These are phyloP conservation scores for Cantharis lateralis DNA, from an alignment of 2,888 invertebrate genomes.

Conservation along the genomic window DNA sequence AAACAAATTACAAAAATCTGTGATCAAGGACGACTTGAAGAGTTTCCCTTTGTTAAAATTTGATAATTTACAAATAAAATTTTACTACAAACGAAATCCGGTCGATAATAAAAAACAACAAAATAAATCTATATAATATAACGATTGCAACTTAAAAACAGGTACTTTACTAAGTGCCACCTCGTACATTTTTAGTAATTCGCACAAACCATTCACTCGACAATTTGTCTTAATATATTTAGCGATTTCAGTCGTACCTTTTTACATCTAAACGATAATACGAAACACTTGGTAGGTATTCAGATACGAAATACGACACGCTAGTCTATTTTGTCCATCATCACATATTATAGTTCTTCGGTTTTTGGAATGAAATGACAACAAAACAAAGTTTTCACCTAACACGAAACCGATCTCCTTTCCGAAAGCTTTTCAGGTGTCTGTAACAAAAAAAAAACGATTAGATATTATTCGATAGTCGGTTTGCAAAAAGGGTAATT, in stretches of 20 bases:
- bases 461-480: background rate
- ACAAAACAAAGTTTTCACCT: conserved; percentile 35
- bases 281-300: conserved; percentile 7
- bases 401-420: conserved; percentile 58
- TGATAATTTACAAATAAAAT: conserved; percentile 11
- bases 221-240: conserved; percentile 23
- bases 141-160: conserved; percentile 57
- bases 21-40: conserved; percentile 34
- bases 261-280: conserved; percentile 1
- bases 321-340: background rate
- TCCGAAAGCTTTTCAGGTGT: conserved; percentile 67
- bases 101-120: conserved; percentile 44
- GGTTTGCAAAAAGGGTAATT: background rate
- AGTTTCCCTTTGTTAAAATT: background rate
- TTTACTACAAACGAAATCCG: conserved; percentile 33
- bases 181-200: conserved; percentile 36
- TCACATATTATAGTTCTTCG: conserved; percentile 5
- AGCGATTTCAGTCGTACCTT: conserved; percentile 43
- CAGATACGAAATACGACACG: background rate
- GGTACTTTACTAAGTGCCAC: conserved; percentile 53
- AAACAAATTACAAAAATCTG: conserved; percentile 46
- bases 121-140: conserved; percentile 48
- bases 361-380: conserved; percentile 33
- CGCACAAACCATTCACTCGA: conserved; percentile 23
- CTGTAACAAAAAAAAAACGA: conserved; percentile 60